Conservation (phyloP, 92 coral and sea anemone genomes). For the Galaxea fascicularis region DNA sequence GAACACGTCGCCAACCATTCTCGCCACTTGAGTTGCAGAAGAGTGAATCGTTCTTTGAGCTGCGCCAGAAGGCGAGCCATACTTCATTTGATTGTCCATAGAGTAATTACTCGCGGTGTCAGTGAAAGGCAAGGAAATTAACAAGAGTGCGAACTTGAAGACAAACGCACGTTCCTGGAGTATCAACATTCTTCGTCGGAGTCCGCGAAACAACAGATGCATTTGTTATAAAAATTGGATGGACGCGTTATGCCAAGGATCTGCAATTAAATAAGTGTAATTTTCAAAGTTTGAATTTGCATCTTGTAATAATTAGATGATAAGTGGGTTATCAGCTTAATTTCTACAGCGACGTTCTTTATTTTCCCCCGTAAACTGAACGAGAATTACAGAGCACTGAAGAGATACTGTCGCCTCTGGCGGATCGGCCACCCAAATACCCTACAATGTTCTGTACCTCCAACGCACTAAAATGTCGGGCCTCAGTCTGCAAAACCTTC, state of each 20-base stretch:
- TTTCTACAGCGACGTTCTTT: neutral
- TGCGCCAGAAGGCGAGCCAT: neutral
- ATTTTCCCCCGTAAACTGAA: neutral
- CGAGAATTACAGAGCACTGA: too few species aligned
- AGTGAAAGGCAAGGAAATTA: neutral
- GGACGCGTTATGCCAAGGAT: neutral
- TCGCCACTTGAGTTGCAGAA: conserved; percentile 39
- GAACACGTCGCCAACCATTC: conserved; percentile 69
- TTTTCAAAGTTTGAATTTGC: neutral
- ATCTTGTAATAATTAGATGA: neutral
- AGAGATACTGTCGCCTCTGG: too few species aligned
- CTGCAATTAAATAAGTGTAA: conserved; percentile 24
- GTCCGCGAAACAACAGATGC: neutral
- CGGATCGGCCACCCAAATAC: too few species aligned
- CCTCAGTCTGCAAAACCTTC: too few species aligned
- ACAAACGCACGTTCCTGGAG: neutral
- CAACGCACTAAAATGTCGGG: too few species aligned
- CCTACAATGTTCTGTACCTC: too few species aligned
- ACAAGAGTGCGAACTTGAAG: neutral
- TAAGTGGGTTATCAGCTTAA: neutral
- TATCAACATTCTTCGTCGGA: neutral
- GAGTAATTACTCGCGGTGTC: neutral
- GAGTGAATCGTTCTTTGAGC: neutral
- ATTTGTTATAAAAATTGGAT: neutral
- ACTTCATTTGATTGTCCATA: neutral